phyloP scores from a whole-genome alignment of 2,113 vertebrate genomes.

The Gambusia affinis region DNA sequence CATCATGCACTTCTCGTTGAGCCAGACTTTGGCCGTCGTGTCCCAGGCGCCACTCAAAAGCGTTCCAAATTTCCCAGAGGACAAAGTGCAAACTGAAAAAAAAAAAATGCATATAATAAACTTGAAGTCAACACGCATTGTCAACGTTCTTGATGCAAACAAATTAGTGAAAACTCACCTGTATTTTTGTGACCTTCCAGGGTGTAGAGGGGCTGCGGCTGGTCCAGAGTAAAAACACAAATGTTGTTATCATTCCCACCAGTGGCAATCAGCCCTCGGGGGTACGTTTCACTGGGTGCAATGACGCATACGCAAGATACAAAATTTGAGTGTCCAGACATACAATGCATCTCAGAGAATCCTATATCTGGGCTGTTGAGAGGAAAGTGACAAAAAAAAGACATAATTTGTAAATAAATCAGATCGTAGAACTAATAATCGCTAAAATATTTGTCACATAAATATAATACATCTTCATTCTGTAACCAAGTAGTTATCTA shows the following conservation, averaged over 20 bases:
- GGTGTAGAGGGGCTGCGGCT: conserved; percentile 84
- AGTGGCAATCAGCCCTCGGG: conserved; percentile 91
- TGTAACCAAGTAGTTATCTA: background rate
- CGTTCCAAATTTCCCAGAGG: conserved; percentile 95
- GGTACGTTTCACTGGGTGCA: conserved; percentile 89
- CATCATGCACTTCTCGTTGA: conserved; percentile 98
- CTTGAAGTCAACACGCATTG: background rate
- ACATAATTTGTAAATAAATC: background rate
- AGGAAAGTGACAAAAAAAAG: conserved; percentile 18
- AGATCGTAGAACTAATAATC: background rate
- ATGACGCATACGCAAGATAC: conserved; percentile 96
- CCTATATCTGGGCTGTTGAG: conserved; percentile 85
- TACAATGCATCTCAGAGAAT: conserved; percentile 92
- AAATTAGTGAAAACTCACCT: conserved; percentile 74
- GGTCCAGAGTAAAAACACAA: conserved; percentile 91
- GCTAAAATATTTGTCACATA: background rate
- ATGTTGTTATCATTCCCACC: conserved; percentile 96
- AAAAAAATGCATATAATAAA: background rate
- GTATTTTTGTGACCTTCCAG: conserved; percentile 95
- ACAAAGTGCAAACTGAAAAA: conserved; percentile 90
- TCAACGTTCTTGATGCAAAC: too few species aligned
- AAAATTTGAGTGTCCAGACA: conserved; percentile 95
- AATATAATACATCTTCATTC: background rate
- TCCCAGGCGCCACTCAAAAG: conserved; percentile 98
- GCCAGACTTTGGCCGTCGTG: conserved; percentile 95